A percentile compares a stretch with the other conserved stretches of the same genome.
Conservation (phyloP, 37 sponge, comb jelly and placozoan species). For the Geodia barretti region DNA sequence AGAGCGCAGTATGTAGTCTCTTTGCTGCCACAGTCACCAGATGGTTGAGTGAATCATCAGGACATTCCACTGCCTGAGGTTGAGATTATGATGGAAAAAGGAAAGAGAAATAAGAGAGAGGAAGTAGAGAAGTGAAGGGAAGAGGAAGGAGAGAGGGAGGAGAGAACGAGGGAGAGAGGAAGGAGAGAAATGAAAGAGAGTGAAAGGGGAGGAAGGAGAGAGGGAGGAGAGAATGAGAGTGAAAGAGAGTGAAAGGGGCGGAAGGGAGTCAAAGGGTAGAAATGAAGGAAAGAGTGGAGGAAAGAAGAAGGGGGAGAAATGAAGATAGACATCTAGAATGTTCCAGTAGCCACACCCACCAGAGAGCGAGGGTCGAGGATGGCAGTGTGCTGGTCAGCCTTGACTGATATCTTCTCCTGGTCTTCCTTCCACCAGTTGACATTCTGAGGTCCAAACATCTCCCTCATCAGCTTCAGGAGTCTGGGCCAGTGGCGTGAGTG, state of each 20-base stretch:
- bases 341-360: neutral
- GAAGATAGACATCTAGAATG: neutral
- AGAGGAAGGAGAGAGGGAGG: neutral
- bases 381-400: slow-evolving; percentile 48
- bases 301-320: neutral
- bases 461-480: slow-evolving; percentile 63
- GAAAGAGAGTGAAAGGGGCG: neutral
- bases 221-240: neutral
- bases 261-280: too few relatives aligned
- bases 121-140: neutral
- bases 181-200: neutral
- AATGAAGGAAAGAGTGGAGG: too few relatives aligned
- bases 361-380: slow-evolving; percentile 49
- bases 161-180: neutral
- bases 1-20: slow-evolving; percentile 70
- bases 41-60: slow-evolving; percentile 69
- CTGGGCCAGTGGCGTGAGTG: slow-evolving; percentile 30
- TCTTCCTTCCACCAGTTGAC: slow-evolving; percentile 59
- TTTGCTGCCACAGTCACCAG: slow-evolving; percentile 70
- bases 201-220: neutral
- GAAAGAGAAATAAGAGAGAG: neutral
- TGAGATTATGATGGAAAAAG: too few relatives aligned
- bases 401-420: slow-evolving; percentile 52
- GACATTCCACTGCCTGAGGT: slow-evolving; percentile 65
- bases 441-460: slow-evolving; percentile 77